phyloP scores from a whole-genome alignment of 2,113 vertebrate species.

The Urocynchramus pylzowi region DNA sequence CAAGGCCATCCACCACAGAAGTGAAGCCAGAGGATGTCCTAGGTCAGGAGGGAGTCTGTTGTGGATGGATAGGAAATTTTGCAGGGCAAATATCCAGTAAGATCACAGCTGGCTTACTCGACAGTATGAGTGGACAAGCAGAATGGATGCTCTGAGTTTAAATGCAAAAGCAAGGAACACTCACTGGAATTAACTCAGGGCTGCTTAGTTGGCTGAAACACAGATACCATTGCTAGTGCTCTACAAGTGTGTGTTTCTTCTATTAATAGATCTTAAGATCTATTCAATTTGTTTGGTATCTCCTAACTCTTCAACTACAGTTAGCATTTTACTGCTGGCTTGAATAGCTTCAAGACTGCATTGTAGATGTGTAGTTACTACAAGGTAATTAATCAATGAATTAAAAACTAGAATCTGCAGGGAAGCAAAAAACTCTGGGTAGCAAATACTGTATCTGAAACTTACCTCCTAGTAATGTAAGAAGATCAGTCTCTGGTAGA shows the following conservation, averaged over 20 bases:
- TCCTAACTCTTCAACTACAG: background rate
- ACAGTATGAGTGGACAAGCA: background rate
- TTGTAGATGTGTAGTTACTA: background rate
- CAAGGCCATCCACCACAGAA: background rate
- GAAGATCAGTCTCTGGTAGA: background rate
- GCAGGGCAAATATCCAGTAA: background rate
- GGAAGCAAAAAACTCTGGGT: background rate
- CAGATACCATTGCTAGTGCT: background rate
- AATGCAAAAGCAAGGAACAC: background rate
- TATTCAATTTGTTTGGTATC: background rate
- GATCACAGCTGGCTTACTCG: background rate
- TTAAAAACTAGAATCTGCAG: background rate
- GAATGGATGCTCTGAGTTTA: background rate
- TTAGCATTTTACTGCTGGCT: background rate
- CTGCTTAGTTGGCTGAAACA: background rate
- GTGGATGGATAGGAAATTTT: background rate
- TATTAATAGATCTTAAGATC: too few relatives aligned
- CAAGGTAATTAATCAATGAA: background rate
- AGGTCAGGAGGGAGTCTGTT: background rate
- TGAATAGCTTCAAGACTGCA: background rate
- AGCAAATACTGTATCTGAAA: background rate
- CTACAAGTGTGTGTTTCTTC: background rate
- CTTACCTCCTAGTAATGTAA: background rate
- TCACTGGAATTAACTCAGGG: background rate
- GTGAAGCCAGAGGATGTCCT: fast-evolving